Evolutionary conservation across 2,888 invertebrate genomes (phyloP), one percentile per base, ranked within the genome.

Genomic region (Keiferia lycopersicella): DNA sequence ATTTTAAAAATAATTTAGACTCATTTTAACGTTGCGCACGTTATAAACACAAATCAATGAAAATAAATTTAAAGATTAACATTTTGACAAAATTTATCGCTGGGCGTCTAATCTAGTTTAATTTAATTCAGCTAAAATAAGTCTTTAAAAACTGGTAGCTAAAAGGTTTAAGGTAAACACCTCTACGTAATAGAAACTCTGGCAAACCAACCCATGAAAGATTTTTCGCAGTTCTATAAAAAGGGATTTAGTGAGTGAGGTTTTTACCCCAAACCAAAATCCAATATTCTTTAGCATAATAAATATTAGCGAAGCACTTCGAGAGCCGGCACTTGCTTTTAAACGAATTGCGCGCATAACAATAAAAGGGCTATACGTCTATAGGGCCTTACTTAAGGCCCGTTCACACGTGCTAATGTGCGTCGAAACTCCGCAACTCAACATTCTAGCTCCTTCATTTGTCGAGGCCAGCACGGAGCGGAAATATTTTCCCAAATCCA

Each of bases 401-500:
- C 86, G 88, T 88, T 86, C 88, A 87, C 91, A 90, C 90, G 90
- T 91, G 88, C 87, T 90, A 87, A 89, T 88, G 88, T 87, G 85
- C 87, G 81, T 84, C 34, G 56, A 34, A 56, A 56, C 53, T 53
- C 53, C 56, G 34, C 26, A 56, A 26, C 56, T 56, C 56, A 56
- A 56, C 56, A 56, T 56, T 56, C 56, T 56, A 39, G 62, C 84
- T 85, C 90, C 86, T 90, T 91, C 88, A 91, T 91, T 91, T 90
- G 89, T 86, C 85, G 87, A 84, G 87, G 87, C 88, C 81, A 86
- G 87, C 88, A 90, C 88, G 90, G 80, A 85, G 83, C 84, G 87
- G 91, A 90, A 91, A 92, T 92, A 92, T 92, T 92, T 91, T 86
- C 86, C 88, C 87, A 91, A 92, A 92, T 92, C 92, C 92, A 92